Base-by-base conservation (phyloP, 2,113 vertebrate species). In the Megaptera novaeangliae region DNA sequence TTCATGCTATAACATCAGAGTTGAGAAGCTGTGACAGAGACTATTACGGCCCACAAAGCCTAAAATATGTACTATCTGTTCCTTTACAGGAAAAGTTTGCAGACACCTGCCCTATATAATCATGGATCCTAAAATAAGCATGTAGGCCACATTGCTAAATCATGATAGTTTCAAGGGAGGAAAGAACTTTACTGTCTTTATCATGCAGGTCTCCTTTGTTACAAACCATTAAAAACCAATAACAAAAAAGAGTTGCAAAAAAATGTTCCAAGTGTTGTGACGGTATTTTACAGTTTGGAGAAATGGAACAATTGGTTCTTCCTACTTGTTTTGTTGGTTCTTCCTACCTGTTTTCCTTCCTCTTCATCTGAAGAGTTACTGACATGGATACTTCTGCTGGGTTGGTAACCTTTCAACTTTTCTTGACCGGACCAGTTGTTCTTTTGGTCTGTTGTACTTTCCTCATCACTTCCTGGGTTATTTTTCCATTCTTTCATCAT, bases 401-500 rank as follows among this genome's bases (percentile, higher is more conserved):
- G 8, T 15, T 36, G 85, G 72, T 21, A 72, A 63, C 1, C 41
- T 82, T 87, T 25, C 68, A 69, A 8, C 9, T 88, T 72, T 55
- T 88, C 57, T 80, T 88, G 77, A 69, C 0, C 2, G 6, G 61
- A n/a, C 17, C 10, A 29, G 20, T 59, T 66, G 34, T 41, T 44
- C 21, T 74, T 94, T 61, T 52, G 75, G 49, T 98, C 97, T 72
- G 89, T 57, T 27, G 84, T 52, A n/a, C 93, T 96, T 72, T 89
- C 94, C 25, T 98, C 98, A 74, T 99, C 98, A 78, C 96, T 98
- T 86, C 71, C 98, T 66, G 96, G 96, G 13, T 97, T 91, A 55
- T 98, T 98, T 90, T 98, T 98, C 98, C 98, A 99, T 95, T 98
- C 97, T 84, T 97, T 98, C 99, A 99, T 99, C 99, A 99, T 98